Conservation (phyloP, 2,113 vertebrate species). For the Salminus brasiliensis region DNA sequence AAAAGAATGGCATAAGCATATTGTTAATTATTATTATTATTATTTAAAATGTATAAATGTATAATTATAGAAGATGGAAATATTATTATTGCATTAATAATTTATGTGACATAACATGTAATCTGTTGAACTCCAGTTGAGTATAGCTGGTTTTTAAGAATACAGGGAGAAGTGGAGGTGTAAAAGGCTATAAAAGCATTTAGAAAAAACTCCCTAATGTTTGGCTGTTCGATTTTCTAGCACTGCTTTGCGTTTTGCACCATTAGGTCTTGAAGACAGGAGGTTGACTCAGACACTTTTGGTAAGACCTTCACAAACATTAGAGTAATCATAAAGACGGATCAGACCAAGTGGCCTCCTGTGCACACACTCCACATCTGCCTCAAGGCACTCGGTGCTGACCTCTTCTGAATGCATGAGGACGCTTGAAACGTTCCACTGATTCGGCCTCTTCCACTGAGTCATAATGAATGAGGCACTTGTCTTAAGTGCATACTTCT, state of each 20-base stretch:
- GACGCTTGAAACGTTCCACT: not conserved
- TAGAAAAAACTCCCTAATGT: not conserved
- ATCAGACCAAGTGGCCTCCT: slow-evolving; percentile 5
- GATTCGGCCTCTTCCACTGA: not conserved
- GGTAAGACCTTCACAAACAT: slow-evolving; percentile 5
- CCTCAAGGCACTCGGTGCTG: not conserved
- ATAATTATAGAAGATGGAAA: no score
- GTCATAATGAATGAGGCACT: slow-evolving; percentile 2
- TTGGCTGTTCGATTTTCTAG: not conserved
- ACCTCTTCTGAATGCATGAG: not conserved
- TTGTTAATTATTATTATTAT: no score
- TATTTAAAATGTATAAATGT: no score
- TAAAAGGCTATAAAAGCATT: not conserved
- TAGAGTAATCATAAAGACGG: not conserved
- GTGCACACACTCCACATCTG: not conserved
- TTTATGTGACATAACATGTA: not conserved
- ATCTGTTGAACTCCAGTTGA: not conserved
- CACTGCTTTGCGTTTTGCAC: not conserved
- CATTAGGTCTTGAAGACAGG: slow-evolving; percentile 14
- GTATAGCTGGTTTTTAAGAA: not conserved
- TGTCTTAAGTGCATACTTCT: not conserved
- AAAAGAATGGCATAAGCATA: slow-evolving; percentile 1
- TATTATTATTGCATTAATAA: no score
- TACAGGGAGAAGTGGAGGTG: not conserved
- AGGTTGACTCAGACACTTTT: slow-evolving; percentile 2